Percentiles rank a stretch among this genome's conserved stretches.
phyloP scores from a whole-genome alignment of 1,140 invertebrate genomes.

The Trinorchestia longiramus region DNA sequence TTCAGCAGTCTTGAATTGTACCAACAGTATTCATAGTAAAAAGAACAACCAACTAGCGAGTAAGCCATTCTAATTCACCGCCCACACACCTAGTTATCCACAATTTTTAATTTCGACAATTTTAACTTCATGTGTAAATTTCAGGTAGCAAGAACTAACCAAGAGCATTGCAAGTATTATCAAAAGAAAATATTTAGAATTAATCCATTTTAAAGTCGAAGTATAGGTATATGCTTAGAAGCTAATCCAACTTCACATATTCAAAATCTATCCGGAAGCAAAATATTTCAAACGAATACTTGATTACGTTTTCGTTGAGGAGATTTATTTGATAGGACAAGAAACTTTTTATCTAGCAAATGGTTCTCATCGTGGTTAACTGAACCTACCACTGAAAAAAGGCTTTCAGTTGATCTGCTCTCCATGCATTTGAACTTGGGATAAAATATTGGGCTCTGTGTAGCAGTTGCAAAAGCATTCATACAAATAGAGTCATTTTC shows the following conservation, averaged over 20 bases:
- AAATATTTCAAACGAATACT: constrained; percentile 41
- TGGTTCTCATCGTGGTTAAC: constrained; percentile 19
- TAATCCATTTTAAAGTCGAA: background rate
- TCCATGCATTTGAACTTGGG: constrained; percentile 29
- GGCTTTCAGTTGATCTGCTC: constrained; percentile 32
- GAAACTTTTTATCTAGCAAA: constrained; percentile 16
- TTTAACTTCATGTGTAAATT: background rate
- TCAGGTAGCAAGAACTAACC: background rate
- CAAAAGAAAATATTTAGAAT: background rate
- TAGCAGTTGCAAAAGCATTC: background rate
- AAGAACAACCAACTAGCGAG: background rate
- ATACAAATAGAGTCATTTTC: background rate
- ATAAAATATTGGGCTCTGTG: constrained; percentile 13
- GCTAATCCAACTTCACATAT: background rate
- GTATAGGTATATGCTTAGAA: background rate
- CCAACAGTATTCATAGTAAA: background rate
- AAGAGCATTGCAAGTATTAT: background rate
- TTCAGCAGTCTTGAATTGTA: background rate
- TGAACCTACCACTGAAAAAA: constrained; percentile 1
- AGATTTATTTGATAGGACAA: constrained; percentile 11
- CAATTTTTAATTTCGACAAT: background rate
- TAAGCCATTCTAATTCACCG: background rate
- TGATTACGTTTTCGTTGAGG: constrained; percentile 43
- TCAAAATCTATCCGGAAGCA: background rate
- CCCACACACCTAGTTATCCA: background rate